phyloP scores from a whole-genome alignment of 2,888 invertebrate species.

The Drosophila fungiperda region DNA sequence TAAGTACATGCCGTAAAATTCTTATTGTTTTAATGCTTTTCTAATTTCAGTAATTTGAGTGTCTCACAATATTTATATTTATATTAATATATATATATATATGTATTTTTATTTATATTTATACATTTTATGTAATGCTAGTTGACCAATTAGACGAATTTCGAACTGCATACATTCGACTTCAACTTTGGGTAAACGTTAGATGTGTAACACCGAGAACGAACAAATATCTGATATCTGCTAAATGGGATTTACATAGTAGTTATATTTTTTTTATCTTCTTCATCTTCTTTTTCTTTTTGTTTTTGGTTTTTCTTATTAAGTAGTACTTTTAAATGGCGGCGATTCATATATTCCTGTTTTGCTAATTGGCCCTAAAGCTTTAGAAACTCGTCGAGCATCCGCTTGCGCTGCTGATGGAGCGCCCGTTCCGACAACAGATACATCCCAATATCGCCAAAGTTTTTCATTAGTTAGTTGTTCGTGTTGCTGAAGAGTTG shows the following conservation, averaged over 20 bases:
- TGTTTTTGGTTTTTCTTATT: neutral
- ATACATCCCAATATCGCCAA: slow-evolving; percentile 79
- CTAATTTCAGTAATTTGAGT: slow-evolving; percentile 30
- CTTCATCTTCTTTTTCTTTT: no score
- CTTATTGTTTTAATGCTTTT: slow-evolving; percentile 15
- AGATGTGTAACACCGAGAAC: slow-evolving; percentile 70
- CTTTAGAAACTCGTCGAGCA: slow-evolving; percentile 77
- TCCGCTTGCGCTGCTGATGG: slow-evolving; percentile 74
- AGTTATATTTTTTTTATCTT: slow-evolving; percentile 4
- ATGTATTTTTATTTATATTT: slow-evolving; percentile 43
- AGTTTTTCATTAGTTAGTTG: slow-evolving; percentile 83
- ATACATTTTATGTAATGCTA: slow-evolving; percentile 71
- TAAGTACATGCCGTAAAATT: slow-evolving; percentile 36
- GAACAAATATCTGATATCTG: slow-evolving; percentile 77
- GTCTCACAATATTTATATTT: slow-evolving; percentile 55
- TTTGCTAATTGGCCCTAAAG: slow-evolving; percentile 42
- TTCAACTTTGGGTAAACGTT: slow-evolving; percentile 48
- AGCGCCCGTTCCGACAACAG: slow-evolving; percentile 72
- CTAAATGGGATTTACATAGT: slow-evolving; percentile 48
- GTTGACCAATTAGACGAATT: slow-evolving; percentile 35
- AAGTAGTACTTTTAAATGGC: slow-evolving; percentile 6
- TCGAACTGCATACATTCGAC: slow-evolving; percentile 20
- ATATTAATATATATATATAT: slow-evolving; percentile 25
- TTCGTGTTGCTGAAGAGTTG: slow-evolving; percentile 83
- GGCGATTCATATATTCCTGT: slow-evolving; percentile 10